Conservation (phyloP, 53 echinoderm and acorn worm genomes). For the Pentamera pediparva region DNA sequence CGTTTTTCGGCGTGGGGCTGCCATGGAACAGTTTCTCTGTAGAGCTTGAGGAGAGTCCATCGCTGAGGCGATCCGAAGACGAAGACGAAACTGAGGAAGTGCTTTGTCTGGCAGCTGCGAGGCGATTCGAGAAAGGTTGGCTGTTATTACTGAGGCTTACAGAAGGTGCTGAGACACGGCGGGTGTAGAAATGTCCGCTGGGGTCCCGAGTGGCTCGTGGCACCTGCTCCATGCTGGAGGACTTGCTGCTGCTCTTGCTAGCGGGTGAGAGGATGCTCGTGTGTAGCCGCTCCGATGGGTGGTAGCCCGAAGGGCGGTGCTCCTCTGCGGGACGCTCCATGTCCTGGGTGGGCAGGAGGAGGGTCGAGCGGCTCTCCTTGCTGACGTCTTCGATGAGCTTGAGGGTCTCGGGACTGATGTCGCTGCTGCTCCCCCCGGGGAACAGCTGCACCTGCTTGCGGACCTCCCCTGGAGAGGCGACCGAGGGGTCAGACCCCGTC, state of each 20-base stretch:
- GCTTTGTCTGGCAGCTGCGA: conserved; percentile 37
- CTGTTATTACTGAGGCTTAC: conserved; percentile 10
- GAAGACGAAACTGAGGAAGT: conserved; percentile 66
- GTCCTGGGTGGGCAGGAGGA: conserved; percentile 50
- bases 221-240: conserved; percentile 16
- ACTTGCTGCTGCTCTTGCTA: conserved; percentile 20
- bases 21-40: conserved; percentile 49
- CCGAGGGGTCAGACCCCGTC: conserved; percentile 68
- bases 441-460: neutral
- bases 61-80: conserved; percentile 58
- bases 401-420: conserved; percentile 68
- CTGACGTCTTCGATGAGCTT: conserved; percentile 68
- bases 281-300: conserved; percentile 4
- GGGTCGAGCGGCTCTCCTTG: conserved; percentile 59
- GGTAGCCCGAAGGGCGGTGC: neutral
- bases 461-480: conserved; percentile 21
- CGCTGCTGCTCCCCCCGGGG: neutral
- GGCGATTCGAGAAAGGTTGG: conserved; percentile 39
- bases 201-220: conserved; percentile 17
- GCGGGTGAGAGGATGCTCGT: conserved; percentile 10
- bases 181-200: neutral
- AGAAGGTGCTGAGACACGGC: neutral
- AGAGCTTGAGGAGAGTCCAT: conserved; percentile 58
- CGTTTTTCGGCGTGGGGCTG: conserved; percentile 24
- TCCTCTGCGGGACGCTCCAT: neutral